Evolutionary conservation across 2,888 invertebrate genomes (phyloP), one percentile per base, ranked within the genome.

Genomic region (Dendrolimus pini): DNA sequence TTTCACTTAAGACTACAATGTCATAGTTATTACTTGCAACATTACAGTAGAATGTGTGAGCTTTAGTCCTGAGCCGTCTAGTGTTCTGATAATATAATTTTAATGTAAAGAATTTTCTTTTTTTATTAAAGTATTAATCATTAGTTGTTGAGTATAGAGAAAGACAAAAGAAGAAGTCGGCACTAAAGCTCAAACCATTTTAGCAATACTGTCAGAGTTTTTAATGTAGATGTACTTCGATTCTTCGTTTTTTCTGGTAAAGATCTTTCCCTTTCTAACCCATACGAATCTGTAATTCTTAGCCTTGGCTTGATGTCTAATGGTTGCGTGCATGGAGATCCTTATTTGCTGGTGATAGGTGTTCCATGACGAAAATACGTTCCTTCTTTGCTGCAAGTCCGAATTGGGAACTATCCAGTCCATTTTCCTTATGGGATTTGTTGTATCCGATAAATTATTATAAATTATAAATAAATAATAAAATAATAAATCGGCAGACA

Each of bases 321-420:
- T 53, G 3, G 60, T 55, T 2, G 60, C 60, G n/a, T n/a, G n/a
- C n/a, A n/a, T 60, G 60, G 7, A 60, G 56, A 1, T 9, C 9
- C 18, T 60, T 60, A 18, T 55, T 56, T 9, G 57, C 56, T 14
- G 56, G 58, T 6, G 41, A 41, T 10, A 58, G 41, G 13, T 60
- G 60, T 12, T 60, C 58, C 1, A 47, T 12, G 0, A 60, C 58
- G 41, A 41, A 60, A 0, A 60, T 53, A 9, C 58, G 58, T 0
- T n/a, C 12, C 18, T 14, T 53, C 2, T 8, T 13, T 8, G 58
- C 60, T n/a, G 52, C 53, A 9, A 60, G 53, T 0, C 60, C 60
- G 0, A 58, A 41, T 52, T 60, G 58, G 7, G 18, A 8, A 8
- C 56, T 54, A 18, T n/a, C 47, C 1, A 60, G 55, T 41, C 58